phyloP scores from a whole-genome alignment of 2,888 invertebrate species.

The Saturnia pavonia region DNA sequence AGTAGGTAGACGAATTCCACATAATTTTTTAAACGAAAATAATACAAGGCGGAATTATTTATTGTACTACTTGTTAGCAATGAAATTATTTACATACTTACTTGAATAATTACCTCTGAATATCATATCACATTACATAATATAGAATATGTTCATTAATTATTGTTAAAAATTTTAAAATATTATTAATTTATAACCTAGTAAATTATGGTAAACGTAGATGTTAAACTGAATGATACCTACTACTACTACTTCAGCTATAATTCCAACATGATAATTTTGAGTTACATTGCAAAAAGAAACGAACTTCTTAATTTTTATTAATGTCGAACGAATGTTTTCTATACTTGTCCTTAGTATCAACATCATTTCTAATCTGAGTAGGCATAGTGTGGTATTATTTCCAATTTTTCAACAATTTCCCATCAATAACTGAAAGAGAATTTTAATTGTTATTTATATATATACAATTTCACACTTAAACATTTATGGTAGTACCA shows the following conservation, averaged over 20 bases:
- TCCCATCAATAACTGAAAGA: neutral
- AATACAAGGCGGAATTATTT: no score
- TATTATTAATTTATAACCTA: no score
- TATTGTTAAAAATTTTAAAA: no score
- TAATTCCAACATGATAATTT: neutral
- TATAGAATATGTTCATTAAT: no score
- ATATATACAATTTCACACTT: neutral
- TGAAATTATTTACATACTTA: no score
- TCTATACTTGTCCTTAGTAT: neutral
- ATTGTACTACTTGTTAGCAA: no score
- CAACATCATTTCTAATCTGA: neutral
- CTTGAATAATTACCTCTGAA: no score
- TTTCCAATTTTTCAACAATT: neutral
- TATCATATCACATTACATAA: no score
- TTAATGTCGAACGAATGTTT: neutral
- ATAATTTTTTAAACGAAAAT: no score
- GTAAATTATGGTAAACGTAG: no score
- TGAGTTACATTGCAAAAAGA: neutral
- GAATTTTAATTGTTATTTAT: neutral
- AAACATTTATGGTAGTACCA: neutral
- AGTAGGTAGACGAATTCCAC: no score
- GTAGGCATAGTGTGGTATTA: neutral
- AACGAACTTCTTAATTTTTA: neutral
- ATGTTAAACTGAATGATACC: no score
- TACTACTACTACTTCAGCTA: neutral